Conservation (phyloP, 2,113 vertebrate genomes). For the Tauraco erythrolophus region DNA sequence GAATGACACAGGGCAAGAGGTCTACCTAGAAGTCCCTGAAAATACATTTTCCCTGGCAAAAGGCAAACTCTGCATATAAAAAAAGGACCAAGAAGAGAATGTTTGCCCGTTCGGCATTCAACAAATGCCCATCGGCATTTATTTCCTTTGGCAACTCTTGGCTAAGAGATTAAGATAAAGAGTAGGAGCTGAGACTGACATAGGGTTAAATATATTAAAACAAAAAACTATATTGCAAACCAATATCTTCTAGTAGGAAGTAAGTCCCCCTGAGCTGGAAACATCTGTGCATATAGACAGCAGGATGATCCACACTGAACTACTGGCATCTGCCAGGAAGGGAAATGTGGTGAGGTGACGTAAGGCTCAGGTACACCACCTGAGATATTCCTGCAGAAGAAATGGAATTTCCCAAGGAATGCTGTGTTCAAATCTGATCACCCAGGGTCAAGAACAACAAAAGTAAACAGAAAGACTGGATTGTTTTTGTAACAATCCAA, state of each 20-base stretch:
- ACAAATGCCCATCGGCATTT: too few relatives aligned
- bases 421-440: not conserved
- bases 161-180: not conserved
- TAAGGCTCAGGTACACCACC: not conserved
- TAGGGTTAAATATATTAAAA: not conserved
- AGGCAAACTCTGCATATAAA: not conserved
- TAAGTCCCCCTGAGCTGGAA: not conserved
- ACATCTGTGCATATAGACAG: not conserved
- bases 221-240: not conserved
- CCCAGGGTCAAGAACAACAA: not conserved
- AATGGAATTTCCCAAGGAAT: not conserved
- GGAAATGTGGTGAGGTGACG: not conserved
- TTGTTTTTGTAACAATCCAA: not conserved
- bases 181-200: not conserved
- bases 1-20: not conserved
- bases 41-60: not conserved
- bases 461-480: not conserved
- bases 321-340: not conserved
- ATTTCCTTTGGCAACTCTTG: not conserved
- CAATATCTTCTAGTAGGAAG: not conserved
- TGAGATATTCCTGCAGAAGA: not conserved
- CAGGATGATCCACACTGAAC: not conserved
- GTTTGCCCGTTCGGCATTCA: not conserved
- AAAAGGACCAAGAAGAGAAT: not conserved
- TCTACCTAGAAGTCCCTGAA: not conserved